A percentile compares a stretch with the other conserved stretches of the same genome.
Conservation (phyloP, 2,888 invertebrate genomes). For the Pristionchus mayeri region DNA sequence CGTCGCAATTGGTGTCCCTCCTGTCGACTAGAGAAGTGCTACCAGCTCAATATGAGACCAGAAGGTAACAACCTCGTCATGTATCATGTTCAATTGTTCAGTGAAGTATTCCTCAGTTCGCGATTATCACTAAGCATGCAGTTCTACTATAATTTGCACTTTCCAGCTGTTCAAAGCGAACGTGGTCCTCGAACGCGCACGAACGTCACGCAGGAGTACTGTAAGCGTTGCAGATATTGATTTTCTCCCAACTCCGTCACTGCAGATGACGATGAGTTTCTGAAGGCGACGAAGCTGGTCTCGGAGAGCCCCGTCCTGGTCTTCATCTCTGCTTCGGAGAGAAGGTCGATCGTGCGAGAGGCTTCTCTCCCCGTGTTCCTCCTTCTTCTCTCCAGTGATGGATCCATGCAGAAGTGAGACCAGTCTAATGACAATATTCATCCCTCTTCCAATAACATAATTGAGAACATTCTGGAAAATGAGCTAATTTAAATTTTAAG, state of each 20-base stretch:
- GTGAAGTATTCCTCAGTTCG: too few species aligned
- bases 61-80: conserved; percentile 80
- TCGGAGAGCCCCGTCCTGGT: background rate
- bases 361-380: background rate
- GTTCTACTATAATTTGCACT: too few species aligned
- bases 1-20: conserved; percentile 90
- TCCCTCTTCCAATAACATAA: too few species aligned
- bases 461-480: too few species aligned
- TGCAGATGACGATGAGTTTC: conserved; percentile 18
- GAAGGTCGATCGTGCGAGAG: conserved; percentile 1
- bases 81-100: background rate
- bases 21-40: conserved; percentile 87
- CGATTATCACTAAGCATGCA: too few species aligned
- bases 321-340: background rate
- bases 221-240: background rate
- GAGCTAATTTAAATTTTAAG: too few species aligned
- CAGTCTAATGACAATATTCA: background rate
- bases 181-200: conserved; percentile 81
- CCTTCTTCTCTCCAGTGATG: conserved; percentile 14
- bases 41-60: conserved; percentile 86
- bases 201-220: background rate
- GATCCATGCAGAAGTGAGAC: background rate
- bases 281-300: background rate
- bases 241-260: background rate
- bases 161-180: conserved; percentile 87